Base-by-base conservation (phyloP, 2,888 invertebrate species). In the Ormyrus labotus region DNA sequence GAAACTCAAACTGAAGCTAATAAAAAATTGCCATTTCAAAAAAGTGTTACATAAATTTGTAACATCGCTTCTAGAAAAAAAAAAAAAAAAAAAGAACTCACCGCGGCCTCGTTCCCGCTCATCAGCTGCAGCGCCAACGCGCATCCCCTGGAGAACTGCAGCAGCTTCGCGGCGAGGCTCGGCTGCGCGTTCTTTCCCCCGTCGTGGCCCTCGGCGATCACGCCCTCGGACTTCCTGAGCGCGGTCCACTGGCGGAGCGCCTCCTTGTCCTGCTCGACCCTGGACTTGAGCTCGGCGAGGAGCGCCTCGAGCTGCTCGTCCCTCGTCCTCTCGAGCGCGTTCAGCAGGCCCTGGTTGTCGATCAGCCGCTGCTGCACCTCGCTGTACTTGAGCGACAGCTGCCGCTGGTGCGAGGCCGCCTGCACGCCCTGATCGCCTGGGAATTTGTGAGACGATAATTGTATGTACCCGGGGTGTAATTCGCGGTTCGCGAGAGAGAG, bases 201-300 rank as follows among this genome's bases (percentile, higher is more conserved):
- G 1, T 19, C 11, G n/a, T 74, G 63, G 0, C 77, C 82, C 60
- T 65, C 81, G 55, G 34, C 34, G 34, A 72, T 76, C 57, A 81
- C 57, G 13, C 80, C 85, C 19, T 85, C 86, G n/a, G 85, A 86
- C 83, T 92, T 93, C 77, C 92, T 90, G 67, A 93, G 87, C 82
- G 93, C 93, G 0, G 93, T 93, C 90, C 93, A 94, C 87, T 93
- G 93, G 86, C 94, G 92, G 63, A 98, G 91, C 73, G 96, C 96
- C 78, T 97, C 96, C 91, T 98, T 98, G 92, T 98, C 98, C 88
- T 95, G 96, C 89, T 98, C 96, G 65, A 98, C 97, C 83, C 98
- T 93, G 47, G 95, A 93, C 67, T 95, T 94, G 60, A 98, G 92
- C 61, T 94, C 92, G 60, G 94, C 93, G 81, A 97, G 92, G 74